Evolutionary conservation across 2,888 invertebrate species (phyloP).

Genomic region (Elgonia sp.): DNA sequence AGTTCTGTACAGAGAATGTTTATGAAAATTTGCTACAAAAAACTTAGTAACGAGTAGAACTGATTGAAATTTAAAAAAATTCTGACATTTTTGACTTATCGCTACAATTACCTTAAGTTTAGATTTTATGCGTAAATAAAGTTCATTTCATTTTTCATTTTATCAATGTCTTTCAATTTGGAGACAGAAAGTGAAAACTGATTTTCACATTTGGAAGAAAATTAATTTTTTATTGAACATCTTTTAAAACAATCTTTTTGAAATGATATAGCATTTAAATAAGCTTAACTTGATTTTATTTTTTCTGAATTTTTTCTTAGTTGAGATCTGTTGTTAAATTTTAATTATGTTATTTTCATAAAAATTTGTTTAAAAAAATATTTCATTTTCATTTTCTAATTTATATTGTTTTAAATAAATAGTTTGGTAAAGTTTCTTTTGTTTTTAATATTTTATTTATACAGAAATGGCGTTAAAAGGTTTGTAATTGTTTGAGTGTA

Average conservation of each 20-base stretch:
- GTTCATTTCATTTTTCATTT: not conserved
- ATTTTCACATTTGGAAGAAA: not conserved
- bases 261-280: not conserved
- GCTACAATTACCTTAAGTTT: too few relatives aligned
- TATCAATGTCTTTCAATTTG: not conserved
- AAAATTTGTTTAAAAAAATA: not conserved
- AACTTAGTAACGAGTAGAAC: too few relatives aligned
- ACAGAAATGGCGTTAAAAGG: conserved; percentile 78
- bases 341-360: not conserved
- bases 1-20: too few relatives aligned
- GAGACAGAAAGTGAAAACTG: not conserved
- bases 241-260: not conserved
- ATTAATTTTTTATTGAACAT: not conserved
- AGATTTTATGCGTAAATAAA: too few relatives aligned
- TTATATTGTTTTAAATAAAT: conserved; percentile 33
- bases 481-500: conserved; percentile 79
- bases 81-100: too few relatives aligned
- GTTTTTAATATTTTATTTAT: conserved; percentile 81
- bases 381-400: conserved; percentile 44
- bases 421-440: conserved; percentile 47
- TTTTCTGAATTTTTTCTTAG: not conserved
- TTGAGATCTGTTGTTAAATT: not conserved
- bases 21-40: too few relatives aligned
- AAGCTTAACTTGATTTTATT: not conserved
- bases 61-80: too few relatives aligned